Conservation (phyloP, 2,888 invertebrate genomes). For the Noctua comes region DNA sequence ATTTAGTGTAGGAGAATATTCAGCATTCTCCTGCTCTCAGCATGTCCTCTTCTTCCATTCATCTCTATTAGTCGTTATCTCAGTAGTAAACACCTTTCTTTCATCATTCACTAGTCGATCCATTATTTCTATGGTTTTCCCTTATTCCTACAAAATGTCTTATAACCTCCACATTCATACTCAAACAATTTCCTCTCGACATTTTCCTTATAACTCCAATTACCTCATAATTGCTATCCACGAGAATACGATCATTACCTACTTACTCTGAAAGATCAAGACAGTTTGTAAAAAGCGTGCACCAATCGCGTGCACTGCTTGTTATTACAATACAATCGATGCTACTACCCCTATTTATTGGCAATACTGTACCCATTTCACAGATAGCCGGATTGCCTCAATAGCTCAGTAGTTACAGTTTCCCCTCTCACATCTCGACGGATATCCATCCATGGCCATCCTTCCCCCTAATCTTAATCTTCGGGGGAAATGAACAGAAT, state of each 20-base stretch:
- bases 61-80: background rate
- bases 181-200: background rate
- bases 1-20: background rate
- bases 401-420: constrained; percentile 29
- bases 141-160: background rate
- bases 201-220: background rate
- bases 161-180: background rate
- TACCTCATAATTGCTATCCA: background rate
- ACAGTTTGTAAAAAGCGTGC: background rate
- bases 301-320: background rate
- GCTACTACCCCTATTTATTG: constrained; percentile 1
- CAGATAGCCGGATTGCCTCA: constrained; percentile 25
- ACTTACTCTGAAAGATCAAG: background rate
- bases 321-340: background rate
- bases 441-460: background rate
- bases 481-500: constrained; percentile 30
- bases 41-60: background rate
- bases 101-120: background rate
- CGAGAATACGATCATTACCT: background rate
- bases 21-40: background rate
- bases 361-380: constrained; percentile 5
- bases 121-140: background rate
- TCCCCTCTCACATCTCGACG: background rate
- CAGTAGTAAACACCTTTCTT: background rate
- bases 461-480: constrained; percentile 23